phyloP scores from a whole-genome alignment of 2,113 vertebrate genomes.

The Ptilonorhynchus violaceus region DNA sequence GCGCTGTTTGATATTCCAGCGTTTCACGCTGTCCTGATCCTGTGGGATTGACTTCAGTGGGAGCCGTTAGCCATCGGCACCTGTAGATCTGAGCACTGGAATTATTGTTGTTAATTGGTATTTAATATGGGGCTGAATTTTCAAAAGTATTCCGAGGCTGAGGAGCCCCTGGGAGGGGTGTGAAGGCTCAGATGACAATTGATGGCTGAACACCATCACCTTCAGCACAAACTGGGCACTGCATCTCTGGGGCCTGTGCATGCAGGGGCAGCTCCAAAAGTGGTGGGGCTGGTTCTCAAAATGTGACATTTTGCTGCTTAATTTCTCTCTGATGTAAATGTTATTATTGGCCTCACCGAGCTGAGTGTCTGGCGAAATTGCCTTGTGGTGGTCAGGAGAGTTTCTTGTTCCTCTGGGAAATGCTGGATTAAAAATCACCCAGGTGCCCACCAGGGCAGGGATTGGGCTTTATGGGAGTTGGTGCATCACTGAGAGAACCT shows the following conservation, averaged over 20 bases:
- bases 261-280: background rate
- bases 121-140: conserved; percentile 8
- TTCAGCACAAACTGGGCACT: background rate
- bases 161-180: background rate
- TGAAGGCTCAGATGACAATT: background rate
- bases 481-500: background rate
- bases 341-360: background rate
- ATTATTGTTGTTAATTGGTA: conserved; percentile 18
- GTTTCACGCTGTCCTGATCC: background rate
- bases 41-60: conserved; percentile 4
- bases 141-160: background rate
- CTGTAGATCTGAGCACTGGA: conserved; percentile 28
- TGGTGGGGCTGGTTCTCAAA: background rate
- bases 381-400: fast-evolving
- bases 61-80: background rate
- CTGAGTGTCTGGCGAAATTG: background rate
- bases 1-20: background rate
- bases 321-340: background rate
- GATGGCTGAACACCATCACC: background rate
- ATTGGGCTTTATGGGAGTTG: background rate
- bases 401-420: background rate
- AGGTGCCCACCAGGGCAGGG: background rate
- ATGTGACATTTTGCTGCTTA: background rate
- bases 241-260: background rate
- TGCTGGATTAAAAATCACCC: background rate